Conservation (phyloP, 2,888 invertebrate species). For the Volucella inanis region DNA sequence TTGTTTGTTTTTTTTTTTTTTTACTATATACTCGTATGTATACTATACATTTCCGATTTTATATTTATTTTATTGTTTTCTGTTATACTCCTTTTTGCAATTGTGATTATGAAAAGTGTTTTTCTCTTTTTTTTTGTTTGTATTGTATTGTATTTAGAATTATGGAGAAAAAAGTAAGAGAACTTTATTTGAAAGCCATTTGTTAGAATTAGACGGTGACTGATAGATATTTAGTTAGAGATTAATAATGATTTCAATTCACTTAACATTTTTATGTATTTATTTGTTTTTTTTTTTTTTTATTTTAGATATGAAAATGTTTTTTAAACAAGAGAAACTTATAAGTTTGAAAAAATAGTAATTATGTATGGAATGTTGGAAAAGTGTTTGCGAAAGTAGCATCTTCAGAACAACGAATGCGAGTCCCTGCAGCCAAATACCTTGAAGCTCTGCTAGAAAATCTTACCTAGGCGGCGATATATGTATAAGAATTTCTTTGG, state of each 20-base stretch:
- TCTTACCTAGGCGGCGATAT: too few species aligned
- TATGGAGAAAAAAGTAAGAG: background rate
- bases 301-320: background rate
- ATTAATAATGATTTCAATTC: background rate
- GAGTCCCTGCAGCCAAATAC: too few species aligned
- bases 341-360: too few species aligned
- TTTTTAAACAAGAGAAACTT: too few species aligned
- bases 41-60: background rate
- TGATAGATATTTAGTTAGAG: slow-evolving; percentile 18
- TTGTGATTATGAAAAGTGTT: slow-evolving; percentile 10
- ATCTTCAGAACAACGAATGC: too few species aligned
- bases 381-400: too few species aligned
- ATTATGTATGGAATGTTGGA: too few species aligned
- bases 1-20: slow-evolving; percentile 21
- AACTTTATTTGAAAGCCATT: slow-evolving; percentile 12
- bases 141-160: background rate
- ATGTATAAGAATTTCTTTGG: too few species aligned
- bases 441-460: too few species aligned
- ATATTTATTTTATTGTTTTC: background rate
- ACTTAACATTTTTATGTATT: background rate
- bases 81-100: slow-evolving; percentile 5
- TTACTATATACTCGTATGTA: slow-evolving; percentile 19
- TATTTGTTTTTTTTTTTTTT: background rate
- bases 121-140: background rate
- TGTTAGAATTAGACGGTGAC: slow-evolving; percentile 33